Conservation (phyloP, 2,888 invertebrate species). For the Pherbina coryleti region DNA sequence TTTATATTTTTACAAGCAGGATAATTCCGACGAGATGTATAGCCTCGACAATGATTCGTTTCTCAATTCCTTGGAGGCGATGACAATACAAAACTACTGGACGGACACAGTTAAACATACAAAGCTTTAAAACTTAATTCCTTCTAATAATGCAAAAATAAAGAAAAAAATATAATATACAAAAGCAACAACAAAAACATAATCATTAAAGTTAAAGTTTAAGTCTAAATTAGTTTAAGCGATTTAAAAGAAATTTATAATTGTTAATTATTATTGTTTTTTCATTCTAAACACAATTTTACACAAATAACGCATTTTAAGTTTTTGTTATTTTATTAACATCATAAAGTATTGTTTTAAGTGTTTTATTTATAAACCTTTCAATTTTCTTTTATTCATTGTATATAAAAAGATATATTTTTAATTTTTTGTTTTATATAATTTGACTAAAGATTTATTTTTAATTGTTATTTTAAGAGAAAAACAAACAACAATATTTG, state of each 20-base stretch:
- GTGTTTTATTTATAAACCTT: neutral
- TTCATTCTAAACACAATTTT: neutral
- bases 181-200: conserved; percentile 25
- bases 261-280: neutral
- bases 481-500: neutral
- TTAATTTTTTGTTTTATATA: neutral
- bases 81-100: conserved; percentile 96
- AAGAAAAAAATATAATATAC: neutral
- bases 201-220: conserved; percentile 29
- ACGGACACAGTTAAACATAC: conserved; percentile 92
- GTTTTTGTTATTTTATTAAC: neutral
- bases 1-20: conserved; percentile 71
- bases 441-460: neutral
- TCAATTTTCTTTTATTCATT: neutral
- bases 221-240: neutral
- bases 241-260: neutral
- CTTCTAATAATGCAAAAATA: neutral
- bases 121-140: conserved; percentile 75
- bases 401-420: neutral
- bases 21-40: conserved; percentile 94
- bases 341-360: neutral
- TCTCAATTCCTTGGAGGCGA: conserved; percentile 91
- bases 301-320: neutral
- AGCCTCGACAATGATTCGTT: conserved; percentile 95
- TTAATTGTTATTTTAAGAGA: conserved; percentile 1